Conservation (phyloP, 2,888 invertebrate species). For the Lycophotia porphyrea region DNA sequence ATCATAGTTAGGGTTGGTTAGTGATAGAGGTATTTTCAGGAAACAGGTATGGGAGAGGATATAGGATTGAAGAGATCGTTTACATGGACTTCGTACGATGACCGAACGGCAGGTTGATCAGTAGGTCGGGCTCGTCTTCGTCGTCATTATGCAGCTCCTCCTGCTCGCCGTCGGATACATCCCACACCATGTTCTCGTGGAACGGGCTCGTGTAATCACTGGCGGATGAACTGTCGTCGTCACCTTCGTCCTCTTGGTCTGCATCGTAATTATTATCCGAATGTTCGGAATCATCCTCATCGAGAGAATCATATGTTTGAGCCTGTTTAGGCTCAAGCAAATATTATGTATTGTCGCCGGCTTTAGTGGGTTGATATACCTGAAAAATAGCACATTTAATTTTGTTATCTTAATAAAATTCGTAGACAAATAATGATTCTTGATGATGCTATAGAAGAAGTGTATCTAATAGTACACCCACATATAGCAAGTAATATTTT, state of each 20-base stretch:
- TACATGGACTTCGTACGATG: conserved; percentile 48
- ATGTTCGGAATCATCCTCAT: conserved; percentile 24
- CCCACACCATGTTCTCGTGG: conserved; percentile 42
- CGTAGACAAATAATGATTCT: neutral
- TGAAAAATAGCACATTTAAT: conserved; percentile 65
- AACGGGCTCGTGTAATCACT: conserved; percentile 38
- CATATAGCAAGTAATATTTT: neutral
- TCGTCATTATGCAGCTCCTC: conserved; percentile 22
- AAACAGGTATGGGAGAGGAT: conserved; percentile 14
- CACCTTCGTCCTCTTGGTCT: conserved; percentile 54
- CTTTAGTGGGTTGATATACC: conserved; percentile 75
- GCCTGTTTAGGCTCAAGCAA: conserved; percentile 64
- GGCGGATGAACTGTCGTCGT: conserved; percentile 39
- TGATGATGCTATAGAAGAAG: neutral
- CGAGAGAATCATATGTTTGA: conserved; percentile 41
- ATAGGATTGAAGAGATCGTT: conserved; percentile 35
- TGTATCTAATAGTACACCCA: neutral
- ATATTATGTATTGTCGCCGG: conserved; percentile 43
- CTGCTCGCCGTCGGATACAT: neutral
- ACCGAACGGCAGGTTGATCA: neutral
- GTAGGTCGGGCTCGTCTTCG: neutral
- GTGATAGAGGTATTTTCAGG: conserved; percentile 28
- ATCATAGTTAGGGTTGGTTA: neutral
- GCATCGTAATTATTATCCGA: conserved; percentile 41
- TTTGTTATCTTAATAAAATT: neutral